These are phyloP conservation scores for Silurus lanzhouensis DNA, from an alignment of 2,797 vertebrate species.

Conservation along the genomic window DNA sequence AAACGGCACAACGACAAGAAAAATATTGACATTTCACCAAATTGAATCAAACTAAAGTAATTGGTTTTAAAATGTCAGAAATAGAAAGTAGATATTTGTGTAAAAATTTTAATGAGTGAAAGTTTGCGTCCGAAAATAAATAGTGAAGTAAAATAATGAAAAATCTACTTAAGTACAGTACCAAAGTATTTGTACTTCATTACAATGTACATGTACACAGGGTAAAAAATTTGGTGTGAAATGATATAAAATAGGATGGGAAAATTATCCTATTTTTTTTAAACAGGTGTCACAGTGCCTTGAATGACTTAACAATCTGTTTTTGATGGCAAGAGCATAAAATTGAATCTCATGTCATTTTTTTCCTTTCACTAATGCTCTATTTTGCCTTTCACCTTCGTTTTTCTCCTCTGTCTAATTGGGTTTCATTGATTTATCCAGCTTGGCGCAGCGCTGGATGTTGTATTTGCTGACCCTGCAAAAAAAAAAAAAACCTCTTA, in stretches of 20 bases:
- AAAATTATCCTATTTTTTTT: no score
- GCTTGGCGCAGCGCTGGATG: conserved; percentile 67
- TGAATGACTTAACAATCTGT: background rate
- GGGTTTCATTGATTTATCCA: conserved; percentile 72
- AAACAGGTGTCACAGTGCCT: background rate
- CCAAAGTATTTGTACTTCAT: no score
- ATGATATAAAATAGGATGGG: background rate
- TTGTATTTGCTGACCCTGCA: conserved; percentile 75
- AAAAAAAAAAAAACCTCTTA: conserved; percentile 71
- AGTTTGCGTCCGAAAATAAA: no score
- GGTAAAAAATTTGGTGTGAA: background rate
- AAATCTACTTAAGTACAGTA: no score
- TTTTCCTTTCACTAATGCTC: conserved; percentile 63
- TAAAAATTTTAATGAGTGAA: no score
- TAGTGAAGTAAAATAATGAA: no score
- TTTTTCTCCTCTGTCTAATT: conserved; percentile 54
- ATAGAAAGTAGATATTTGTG: no score
- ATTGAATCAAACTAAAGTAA: no score
- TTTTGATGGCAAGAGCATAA: conserved; percentile 4
- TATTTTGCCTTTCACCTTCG: conserved; percentile 53
- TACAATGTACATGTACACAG: background rate
- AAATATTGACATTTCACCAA: no score
- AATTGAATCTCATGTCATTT: conserved; percentile 46
- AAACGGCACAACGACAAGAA: no score
- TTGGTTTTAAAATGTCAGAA: no score